Evolutionary conservation across 2,888 invertebrate species (phyloP), one percentile per base, ranked within the genome.

Genomic region (Leucozona laternaria): DNA sequence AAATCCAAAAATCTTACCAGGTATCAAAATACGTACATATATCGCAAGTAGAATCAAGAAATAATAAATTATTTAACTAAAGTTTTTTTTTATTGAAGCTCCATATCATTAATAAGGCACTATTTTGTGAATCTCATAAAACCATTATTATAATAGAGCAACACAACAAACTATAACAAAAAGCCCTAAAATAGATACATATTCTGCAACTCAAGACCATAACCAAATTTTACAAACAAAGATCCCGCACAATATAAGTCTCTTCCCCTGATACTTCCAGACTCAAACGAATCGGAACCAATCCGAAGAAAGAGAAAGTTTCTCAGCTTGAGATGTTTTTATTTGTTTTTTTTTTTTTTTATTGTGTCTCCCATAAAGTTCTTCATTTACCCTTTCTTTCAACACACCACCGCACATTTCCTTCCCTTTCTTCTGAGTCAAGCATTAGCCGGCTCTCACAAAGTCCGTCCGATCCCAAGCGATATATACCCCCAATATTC

Each of bases 301-400:
- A 82, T 86, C 75, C 64, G 43, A 57, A 43, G 71, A 86, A 82
- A 78, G 86, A 82, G 86, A 86, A 86, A 86, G 86, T 86, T 71
- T 25, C 68, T 48, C 70, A 28, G 53, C 25, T 15, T 25, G 31
- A 17, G 15, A 20, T 20, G 20, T 13, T 55, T 58, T 71, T 28
- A 15, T 22, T 13, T 17, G 0, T 37, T 77, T 62, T 22, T 48
- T 28, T 71, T 45, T 25, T 25, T 45, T 28, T 17, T 57, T 50
- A 25, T 55, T 71, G 57, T 53, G 22, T 62, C 60, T 81, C 62
- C 53, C 58, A 60, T 72, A 58, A 43, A 55, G 82, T 73, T 83
- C 78, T 86, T 62, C 82, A 57, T 48, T 17, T 75, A 66, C 77
- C 73, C 77, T 78, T 81, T 73, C 55, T 57, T 62, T 20, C 17